Base-by-base conservation (phyloP, 2,113 vertebrate species). In the Pedionomus torquatus region DNA sequence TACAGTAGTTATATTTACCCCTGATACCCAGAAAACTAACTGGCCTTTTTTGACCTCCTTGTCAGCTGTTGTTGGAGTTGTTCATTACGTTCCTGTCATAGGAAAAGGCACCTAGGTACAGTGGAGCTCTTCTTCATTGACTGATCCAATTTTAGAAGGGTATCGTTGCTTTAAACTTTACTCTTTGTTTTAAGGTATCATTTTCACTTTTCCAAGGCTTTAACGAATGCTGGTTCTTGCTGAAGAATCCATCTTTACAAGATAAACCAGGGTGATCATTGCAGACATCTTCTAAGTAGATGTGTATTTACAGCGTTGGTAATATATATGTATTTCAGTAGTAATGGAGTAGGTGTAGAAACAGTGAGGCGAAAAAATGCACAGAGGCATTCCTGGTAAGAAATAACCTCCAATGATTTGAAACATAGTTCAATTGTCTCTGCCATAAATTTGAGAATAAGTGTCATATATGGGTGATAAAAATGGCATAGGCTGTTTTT, bases 401-500 rank as follows among this genome's bases (percentile, higher is more conserved):
- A 96, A 96, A 97, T 96, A 97, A 90, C 83, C 95, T 96, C 92
- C 97, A 94, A 92, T 97, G 96, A 97, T 97, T 97, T 97, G 96
- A 98, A 98, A 97, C 95, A 94, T 94, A 95, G 96, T 97, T 98
- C 96, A 96, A 95, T 98, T 97, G 95, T 97, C 93, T 97, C 86
- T 96, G 82, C 92, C 96, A 98, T 98, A 98, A 98, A 98, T 98
- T 98, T 97, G 96, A 95, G 90, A 97, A 87, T 97, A 98, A 98
- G 97, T 98, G 97, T 98, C 98, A 96, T 97, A 93, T 81, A 94
- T 14, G 87, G 97, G 97, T 97, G 97, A 98, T 98, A 98, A 98
- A 98, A 98, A 90, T 97, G 98, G 97, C 97, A 96, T 68, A 97
- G 97, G 95, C 95, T 98, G 97, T 98, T 97, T 98, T 98, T 98